Conservation (phyloP, 2,888 invertebrate species). For the Athalia cordata region DNA sequence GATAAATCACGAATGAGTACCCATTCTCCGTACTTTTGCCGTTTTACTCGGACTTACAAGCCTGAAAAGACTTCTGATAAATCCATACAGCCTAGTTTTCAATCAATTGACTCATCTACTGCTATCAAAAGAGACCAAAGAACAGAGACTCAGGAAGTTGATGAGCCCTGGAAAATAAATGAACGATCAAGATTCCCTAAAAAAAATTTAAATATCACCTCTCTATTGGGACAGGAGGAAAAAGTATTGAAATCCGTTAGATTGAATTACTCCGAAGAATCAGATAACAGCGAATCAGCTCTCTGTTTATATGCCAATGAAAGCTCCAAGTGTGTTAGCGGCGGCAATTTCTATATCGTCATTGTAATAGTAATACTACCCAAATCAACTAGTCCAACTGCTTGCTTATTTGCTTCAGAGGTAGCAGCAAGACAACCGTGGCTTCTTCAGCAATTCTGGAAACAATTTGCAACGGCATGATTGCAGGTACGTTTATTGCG, state of each 20-base stretch:
- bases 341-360: no score
- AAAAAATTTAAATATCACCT: neutral
- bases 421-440: slow-evolving; percentile 55
- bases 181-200: neutral
- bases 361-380: no score
- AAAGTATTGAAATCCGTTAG: slow-evolving; percentile 16
- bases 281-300: slow-evolving; percentile 47
- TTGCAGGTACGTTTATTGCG: slow-evolving; percentile 50
- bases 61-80: slow-evolving; percentile 17
- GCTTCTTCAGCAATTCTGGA: slow-evolving; percentile 54
- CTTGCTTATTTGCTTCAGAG: slow-evolving; percentile 53
- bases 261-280: slow-evolving; percentile 38
- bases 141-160: neutral
- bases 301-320: slow-evolving; percentile 54
- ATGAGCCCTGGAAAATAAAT: neutral
- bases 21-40: slow-evolving; percentile 34
- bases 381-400: no score
- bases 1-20: slow-evolving; percentile 35
- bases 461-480: slow-evolving; percentile 52
- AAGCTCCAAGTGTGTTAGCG: slow-evolving; percentile 58
- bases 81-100: slow-evolving; percentile 31
- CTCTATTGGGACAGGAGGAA: neutral
- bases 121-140: neutral
- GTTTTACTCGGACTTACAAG: slow-evolving; percentile 39
- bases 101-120: slow-evolving; percentile 22